phyloP scores from a whole-genome alignment of 1,140 invertebrate species.

The Bombus affinis region DNA sequence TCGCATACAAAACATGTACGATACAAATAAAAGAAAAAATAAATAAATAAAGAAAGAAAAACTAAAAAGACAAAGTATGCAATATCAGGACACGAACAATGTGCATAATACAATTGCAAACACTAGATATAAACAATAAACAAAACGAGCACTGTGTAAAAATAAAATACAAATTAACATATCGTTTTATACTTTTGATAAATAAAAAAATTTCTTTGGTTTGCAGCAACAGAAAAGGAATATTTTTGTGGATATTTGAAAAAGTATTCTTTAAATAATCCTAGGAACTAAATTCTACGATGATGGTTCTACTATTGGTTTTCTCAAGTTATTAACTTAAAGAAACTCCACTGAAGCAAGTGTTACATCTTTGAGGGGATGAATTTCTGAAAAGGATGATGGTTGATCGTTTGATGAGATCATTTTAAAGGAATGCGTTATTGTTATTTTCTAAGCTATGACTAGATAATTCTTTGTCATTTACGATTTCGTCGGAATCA shows the following conservation, averaged over 20 bases:
- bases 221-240: neutral
- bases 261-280: neutral
- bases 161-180: neutral
- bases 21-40: neutral
- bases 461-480: neutral
- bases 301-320: neutral
- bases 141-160: neutral
- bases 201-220: neutral
- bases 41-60: constrained; percentile 33
- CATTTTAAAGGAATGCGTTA: neutral
- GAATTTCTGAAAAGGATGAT: neutral
- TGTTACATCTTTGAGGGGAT: neutral
- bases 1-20: neutral
- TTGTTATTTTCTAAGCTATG: neutral
- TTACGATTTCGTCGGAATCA: neutral
- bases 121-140: neutral
- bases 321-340: neutral
- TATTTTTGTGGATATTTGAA: neutral
- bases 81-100: neutral
- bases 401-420: neutral
- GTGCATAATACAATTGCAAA: neutral
- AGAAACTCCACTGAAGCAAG: neutral
- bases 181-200: neutral
- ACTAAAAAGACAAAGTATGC: neutral
- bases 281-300: neutral